Conservation (phyloP, 2,113 vertebrate genomes). For the Ictalurus furcatus region DNA sequence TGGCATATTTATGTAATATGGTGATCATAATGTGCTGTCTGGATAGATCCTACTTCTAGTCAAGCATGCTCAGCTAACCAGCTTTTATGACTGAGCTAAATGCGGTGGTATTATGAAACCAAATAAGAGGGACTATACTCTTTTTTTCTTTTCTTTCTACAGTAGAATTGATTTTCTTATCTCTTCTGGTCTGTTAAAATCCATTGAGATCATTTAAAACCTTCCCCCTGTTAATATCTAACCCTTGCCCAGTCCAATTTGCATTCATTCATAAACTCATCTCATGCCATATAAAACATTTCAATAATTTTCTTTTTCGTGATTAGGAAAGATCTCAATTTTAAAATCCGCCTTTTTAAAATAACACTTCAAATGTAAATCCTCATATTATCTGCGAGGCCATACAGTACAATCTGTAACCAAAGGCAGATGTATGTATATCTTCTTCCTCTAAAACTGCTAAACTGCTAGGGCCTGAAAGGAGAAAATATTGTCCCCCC, state of each 20-base stretch:
- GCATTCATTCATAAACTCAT: background rate
- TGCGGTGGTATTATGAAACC: background rate
- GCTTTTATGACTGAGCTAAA: conserved; percentile 13
- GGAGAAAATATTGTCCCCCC: background rate
- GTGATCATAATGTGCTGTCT: conserved; percentile 1
- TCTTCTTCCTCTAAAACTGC: background rate
- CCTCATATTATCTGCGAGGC: background rate
- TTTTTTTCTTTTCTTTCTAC: background rate
- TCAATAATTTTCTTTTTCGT: background rate
- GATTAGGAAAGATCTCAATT: background rate
- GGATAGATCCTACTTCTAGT: background rate
- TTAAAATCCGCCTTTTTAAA: background rate
- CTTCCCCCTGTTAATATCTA: background rate
- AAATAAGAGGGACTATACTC: background rate
- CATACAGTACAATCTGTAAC: background rate
- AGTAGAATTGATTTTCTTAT: background rate
- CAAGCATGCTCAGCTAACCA: background rate
- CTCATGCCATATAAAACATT: background rate
- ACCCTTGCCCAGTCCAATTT: background rate
- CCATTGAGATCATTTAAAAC: background rate
- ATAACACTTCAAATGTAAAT: background rate
- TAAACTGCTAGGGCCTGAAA: background rate
- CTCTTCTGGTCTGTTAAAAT: background rate
- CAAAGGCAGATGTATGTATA: background rate
- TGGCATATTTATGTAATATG: background rate